Conservation (phyloP, 2,113 vertebrate species). For the Cricetomys ansorgei region DNA sequence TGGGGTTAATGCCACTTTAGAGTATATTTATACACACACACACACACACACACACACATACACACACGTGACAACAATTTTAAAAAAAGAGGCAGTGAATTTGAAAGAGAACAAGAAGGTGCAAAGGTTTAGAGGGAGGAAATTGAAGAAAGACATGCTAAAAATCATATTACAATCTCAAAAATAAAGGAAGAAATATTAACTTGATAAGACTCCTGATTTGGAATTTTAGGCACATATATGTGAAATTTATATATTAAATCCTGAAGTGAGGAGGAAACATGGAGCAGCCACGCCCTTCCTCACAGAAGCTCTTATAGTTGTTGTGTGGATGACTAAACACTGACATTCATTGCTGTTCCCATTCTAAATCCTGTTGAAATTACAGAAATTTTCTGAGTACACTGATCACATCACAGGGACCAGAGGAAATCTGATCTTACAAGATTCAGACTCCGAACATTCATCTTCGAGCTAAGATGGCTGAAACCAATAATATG, state of each 20-base stretch:
- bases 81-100: not conserved
- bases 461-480: not conserved
- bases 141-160: not conserved
- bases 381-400: not conserved
- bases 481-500: not conserved
- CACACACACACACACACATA: no score
- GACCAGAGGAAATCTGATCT: not conserved
- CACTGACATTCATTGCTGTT: not conserved
- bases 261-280: not conserved
- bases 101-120: not conserved
- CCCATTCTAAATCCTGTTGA: not conserved
- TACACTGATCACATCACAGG: not conserved
- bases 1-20: not conserved
- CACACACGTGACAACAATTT: not conserved
- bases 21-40: no score
- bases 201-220: not conserved
- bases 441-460: not conserved
- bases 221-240: not conserved
- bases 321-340: not conserved
- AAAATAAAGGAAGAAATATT: not conserved
- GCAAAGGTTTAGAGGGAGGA: not conserved
- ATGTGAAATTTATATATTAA: not conserved
- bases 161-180: not conserved
- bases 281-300: not conserved
- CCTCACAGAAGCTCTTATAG: not conserved